Percentiles rank a stretch among this genome's conserved stretches.
phyloP scores from a whole-genome alignment of 2,797 vertebrate species.

The Lindbergichthys nudifrons region DNA sequence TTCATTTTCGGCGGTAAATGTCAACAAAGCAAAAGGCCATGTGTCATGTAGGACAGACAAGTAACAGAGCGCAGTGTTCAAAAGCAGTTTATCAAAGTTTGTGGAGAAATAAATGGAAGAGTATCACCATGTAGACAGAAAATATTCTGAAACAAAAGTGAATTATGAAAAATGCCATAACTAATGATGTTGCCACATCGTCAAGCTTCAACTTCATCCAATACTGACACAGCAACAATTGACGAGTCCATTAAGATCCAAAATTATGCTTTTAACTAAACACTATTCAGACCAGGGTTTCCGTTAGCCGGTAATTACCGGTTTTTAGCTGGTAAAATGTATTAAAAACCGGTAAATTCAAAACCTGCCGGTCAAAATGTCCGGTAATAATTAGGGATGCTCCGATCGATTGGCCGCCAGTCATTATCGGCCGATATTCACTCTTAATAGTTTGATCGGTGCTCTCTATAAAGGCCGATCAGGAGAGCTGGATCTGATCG shows the following conservation, averaged over 20 bases:
- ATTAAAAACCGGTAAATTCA: too few relatives aligned
- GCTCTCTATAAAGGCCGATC: too few relatives aligned
- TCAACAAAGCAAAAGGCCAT: conserved; percentile 32
- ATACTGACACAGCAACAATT: conserved; percentile 19
- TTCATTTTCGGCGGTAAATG: conserved; percentile 11
- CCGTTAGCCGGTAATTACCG: too few relatives aligned
- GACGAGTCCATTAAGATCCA: not conserved
- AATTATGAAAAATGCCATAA: conserved; percentile 15
- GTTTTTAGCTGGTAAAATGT: too few relatives aligned
- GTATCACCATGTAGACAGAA: conserved; percentile 4
- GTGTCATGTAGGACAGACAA: conserved; percentile 24
- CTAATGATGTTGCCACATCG: not conserved
- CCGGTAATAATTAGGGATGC: too few relatives aligned
- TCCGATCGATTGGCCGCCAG: too few relatives aligned
- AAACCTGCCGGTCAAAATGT: too few relatives aligned
- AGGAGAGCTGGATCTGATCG: too few relatives aligned
- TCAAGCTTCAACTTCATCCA: not conserved
- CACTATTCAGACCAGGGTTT: not conserved
- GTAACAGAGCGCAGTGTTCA: not conserved
- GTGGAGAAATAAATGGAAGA: conserved; percentile 10
- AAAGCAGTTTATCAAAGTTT: conserved; percentile 11
- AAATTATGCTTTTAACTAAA: conserved; percentile 6
- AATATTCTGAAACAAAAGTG: not conserved
- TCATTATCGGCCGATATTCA: too few relatives aligned
- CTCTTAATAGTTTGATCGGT: too few relatives aligned